Base-by-base conservation (phyloP, 2,113 vertebrate species). In the Siniperca knerii region DNA sequence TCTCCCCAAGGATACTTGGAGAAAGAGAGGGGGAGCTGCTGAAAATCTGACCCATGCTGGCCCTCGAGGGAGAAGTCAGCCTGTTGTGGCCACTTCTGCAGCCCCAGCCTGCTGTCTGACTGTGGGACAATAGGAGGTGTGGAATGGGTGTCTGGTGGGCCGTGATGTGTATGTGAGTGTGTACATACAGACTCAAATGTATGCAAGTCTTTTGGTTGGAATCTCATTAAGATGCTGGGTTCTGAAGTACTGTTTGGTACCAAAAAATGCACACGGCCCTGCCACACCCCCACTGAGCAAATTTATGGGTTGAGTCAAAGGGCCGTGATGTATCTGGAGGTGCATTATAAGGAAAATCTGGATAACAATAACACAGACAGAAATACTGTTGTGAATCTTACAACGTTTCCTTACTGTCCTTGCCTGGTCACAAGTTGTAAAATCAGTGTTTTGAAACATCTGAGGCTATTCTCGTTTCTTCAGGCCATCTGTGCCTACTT, bases 61-160 rank as follows among this genome's bases (percentile, higher is more conserved):
- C 83, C 87, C 93, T 87, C 85, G 0, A 76, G 93, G 92, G 93
- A 90, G 81, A 90, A 82, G 83, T 81, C 76, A 18, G 85, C 62
- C 91, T 91, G 90, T 71, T 75, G 85, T 77, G 82, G 84, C 60
- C 65, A 74, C 82, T 77, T 61, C 86, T 91, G 77, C 78, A 76
- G 76, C 67, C 84, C 70, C 40, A 50, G 87, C 88, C 91, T 89
- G 88, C 92, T 90, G 92, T 93, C 93, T 91, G 90, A 72, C 33
- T 78, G 21, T 6, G 60, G 74, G 54, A 93, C 92, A 94, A 94
- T 88, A 46, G 84, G 72, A 68, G 89, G 85, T 72, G 79, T n/a
- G 89, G 77, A 81, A 64, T 21, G 74, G 75, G 29, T 62, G 91
- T 90, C 77, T 90, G 79, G 62, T 73, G 75, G 37, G 57, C 60